These are phyloP conservation scores for Pterobdella sp. DNA, from an alignment of 2,888 invertebrate species.

Conservation along the genomic window DNA sequence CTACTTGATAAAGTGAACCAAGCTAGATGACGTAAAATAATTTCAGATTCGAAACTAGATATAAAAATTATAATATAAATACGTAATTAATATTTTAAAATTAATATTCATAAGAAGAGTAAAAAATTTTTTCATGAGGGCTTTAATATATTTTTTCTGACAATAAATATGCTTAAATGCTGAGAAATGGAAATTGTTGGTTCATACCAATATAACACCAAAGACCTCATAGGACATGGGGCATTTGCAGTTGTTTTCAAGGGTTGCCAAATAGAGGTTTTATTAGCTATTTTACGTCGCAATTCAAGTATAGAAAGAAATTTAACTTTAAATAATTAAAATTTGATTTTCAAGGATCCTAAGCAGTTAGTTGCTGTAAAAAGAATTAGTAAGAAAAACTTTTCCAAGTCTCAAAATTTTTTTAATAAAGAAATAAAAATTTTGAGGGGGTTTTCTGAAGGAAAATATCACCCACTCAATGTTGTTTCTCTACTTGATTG, in stretches of 20 bases:
- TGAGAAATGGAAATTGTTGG: conserved; percentile 60
- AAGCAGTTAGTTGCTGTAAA: conserved; percentile 49
- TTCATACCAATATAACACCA: conserved; percentile 90
- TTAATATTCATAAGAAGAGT: too few relatives aligned
- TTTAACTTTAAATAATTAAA: neutral
- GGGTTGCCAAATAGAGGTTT: conserved; percentile 70
- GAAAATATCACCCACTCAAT: conserved; percentile 81
- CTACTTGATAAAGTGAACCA: too few relatives aligned
- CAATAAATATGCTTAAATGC: too few relatives aligned
- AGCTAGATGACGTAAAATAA: too few relatives aligned
- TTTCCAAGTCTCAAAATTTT: neutral
- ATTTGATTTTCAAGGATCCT: conserved; percentile 16
- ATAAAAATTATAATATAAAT: too few relatives aligned
- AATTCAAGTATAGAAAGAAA: neutral
- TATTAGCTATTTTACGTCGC: neutral
- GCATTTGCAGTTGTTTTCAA: conserved; percentile 99
- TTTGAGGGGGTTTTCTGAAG: conserved; percentile 7
- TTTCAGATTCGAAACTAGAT: too few relatives aligned
- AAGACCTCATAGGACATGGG: conserved; percentile 96
- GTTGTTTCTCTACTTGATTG: conserved; percentile 94
- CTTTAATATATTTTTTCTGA: too few relatives aligned
- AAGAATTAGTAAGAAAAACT: conserved; percentile 27
- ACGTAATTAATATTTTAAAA: too few relatives aligned
- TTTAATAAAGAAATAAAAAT: conserved; percentile 13
- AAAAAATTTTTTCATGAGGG: too few relatives aligned